Base-by-base conservation (phyloP, 2,797 vertebrate genomes). In the Salmo trutta region DNA sequence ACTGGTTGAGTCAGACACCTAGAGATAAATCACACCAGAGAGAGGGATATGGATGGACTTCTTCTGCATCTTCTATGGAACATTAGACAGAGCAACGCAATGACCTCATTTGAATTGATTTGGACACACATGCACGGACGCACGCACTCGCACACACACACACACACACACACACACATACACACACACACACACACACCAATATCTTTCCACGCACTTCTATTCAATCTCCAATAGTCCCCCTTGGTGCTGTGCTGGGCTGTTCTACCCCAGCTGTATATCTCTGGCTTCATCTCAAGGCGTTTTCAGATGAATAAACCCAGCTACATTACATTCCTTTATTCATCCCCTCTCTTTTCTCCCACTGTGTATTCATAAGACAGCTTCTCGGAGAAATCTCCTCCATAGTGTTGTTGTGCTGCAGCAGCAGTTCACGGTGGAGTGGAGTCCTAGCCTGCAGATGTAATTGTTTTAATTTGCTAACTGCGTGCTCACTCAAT, bases 391-490 rank as follows among this genome's bases (percentile, higher is more conserved):
- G 85, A 85, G 79, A 86, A 87, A 75, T 82, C 72, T 86, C 79
- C 82, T 82, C 82, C 10, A 84, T 86, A 86, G 85, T 88, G 89
- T 64, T 64, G 21, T 3, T 24, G 59, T 14, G 59, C 56, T 59
- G n/a, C 19, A 59, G 83, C 88, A 89, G 65, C 29, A 3, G 77
- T 88, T 90, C 82, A 88, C 8, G 86, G 89, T 88, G 82, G 88
- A 86, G 71, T 81, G 84, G 75, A 16, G 83, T 70, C 72, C 81
- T 87, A 84, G 86, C 90, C 88, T 51, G 70, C 86, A 89, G 91
- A 92, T 79, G 86, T 91, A 92, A 93, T 93, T 91, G 88, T 90
- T 91, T 91, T 92, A 90, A 93, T 92, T 92, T 89, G 88, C 89
- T 89, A 89, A 90, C 88, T 86, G 83, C 87, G 85, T 74, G 41